Evolutionary conservation across 2,113 vertebrate species (phyloP).

Genomic region (Semicossyphus pulcher): DNA sequence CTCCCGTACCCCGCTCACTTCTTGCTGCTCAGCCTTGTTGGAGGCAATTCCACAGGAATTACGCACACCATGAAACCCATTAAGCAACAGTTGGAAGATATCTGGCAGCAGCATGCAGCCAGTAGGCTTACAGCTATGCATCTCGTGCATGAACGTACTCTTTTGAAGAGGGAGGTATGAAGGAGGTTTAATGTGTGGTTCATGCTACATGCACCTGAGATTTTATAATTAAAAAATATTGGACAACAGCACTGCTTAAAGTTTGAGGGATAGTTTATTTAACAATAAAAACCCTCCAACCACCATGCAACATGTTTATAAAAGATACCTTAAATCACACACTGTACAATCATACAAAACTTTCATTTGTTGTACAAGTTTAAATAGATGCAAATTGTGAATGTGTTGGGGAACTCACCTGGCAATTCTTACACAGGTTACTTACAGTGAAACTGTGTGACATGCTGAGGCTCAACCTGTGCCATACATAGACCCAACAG

Average conservation of each 20-base stretch:
- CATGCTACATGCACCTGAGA: too few relatives aligned
- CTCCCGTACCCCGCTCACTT: neutral
- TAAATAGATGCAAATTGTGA: conserved; percentile 1
- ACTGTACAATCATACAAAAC: neutral
- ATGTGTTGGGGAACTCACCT: neutral
- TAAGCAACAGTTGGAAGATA: conserved; percentile 60
- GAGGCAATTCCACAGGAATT: conserved; percentile 72
- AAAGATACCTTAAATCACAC: conserved; percentile 1
- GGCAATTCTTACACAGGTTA: neutral
- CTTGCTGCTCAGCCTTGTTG: conserved; percentile 52
- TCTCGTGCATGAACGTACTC: neutral
- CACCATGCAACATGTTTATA: neutral
- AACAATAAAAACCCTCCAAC: too few relatives aligned
- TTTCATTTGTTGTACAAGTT: neutral
- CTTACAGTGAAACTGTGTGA: neutral
- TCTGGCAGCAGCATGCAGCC: conserved; percentile 44
- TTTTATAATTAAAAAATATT: too few relatives aligned
- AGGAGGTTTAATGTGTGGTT: neutral
- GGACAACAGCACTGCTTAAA: neutral
- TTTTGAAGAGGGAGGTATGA: neutral
- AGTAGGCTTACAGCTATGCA: conserved; percentile 18
- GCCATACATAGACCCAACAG: neutral
- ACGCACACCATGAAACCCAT: conserved; percentile 74
- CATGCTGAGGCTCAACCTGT: neutral
- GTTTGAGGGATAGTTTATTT: neutral